Percentiles rank a stretch among this genome's conserved stretches.
phyloP scores from a whole-genome alignment of 2,888 invertebrate genomes.

The Camponotus fellah region DNA sequence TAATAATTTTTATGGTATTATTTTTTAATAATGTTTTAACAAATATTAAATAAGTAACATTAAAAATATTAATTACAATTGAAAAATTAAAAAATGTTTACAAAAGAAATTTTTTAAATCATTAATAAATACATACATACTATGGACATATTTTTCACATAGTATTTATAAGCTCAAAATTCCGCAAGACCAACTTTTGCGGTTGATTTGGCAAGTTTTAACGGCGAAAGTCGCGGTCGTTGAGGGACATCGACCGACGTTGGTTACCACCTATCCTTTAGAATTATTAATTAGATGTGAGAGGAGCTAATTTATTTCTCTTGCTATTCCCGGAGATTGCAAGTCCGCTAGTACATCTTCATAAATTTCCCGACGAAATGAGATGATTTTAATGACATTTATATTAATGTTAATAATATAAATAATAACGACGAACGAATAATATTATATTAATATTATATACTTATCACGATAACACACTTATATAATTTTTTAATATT shows the following conservation, averaged over 20 bases:
- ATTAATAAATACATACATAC: not conserved
- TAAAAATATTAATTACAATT: slow-evolving; percentile 1
- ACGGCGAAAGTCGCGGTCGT: slow-evolving; percentile 33
- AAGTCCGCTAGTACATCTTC: slow-evolving; percentile 3
- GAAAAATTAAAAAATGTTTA: not conserved
- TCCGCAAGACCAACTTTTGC: slow-evolving; percentile 2
- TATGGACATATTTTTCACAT: not conserved
- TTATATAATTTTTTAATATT: not conserved
- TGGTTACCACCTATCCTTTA: slow-evolving; percentile 10
- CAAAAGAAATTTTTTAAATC: not conserved
- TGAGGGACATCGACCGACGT: not conserved
- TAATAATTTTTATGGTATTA: not conserved
- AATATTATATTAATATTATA: too few species aligned
- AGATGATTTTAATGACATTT: not conserved
- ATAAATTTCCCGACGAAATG: not conserved
- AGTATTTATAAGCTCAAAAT: not conserved
- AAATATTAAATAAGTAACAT: not conserved
- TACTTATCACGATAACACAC: not conserved
- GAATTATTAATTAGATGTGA: slow-evolving; percentile 55
- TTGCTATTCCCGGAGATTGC: not conserved
- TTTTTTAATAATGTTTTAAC: not conserved
- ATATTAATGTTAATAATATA: not conserved
- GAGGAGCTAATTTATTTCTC: slow-evolving; percentile 41
- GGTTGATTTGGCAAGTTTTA: slow-evolving; percentile 49
- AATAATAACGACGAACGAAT: not conserved